Evolutionary conservation across 2,113 vertebrate species (phyloP), one percentile per base, ranked within the genome.

Genomic region (Nannobrachium achirus): DNA sequence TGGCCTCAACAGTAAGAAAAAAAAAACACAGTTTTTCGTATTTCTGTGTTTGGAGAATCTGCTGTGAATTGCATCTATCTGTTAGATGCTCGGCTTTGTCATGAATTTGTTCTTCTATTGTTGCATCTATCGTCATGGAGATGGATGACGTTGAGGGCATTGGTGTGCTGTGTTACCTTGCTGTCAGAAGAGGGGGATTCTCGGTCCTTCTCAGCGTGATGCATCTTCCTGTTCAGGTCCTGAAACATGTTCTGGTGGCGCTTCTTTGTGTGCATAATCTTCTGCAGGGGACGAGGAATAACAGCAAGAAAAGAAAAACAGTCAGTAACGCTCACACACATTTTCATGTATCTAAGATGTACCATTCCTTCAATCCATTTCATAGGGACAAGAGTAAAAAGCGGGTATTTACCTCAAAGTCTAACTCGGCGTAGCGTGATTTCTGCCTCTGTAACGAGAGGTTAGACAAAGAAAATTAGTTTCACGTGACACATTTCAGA

Each of bases 221-320:
- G 98, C 73, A 98, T 81, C 86, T 97, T 99, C 88, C 96, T 95
- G 91, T 97, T 99, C 45, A 99, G 92, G 85, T 99, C 98, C 90
- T 99, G 97, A 89, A 99, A 98, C 98, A 99, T 98, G 93, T 99
- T 98, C 89, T 99, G 98, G 89, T 99, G 98, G 71, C 97, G 95
- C 87, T 99, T 99, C 81, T 97, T 93, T 3, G 98, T 99, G 92
- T 99, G 98, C 98, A 99, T 99, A 83, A 99, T 98, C 93, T 99
- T 99, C 97, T 99, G 55, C 7, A 88, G 7, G 46, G 14, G 16
- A 68, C 19, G 88, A 49, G 60, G 66, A 48, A 77, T 9, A 40
- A 49, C 25, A 25, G 25, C 25, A 25, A 40, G 13, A 39, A 63
- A 19, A n/a, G n/a, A n/a, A n/a, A 44, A 20, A 20, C 38, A 10